A percentile compares a stretch with the other conserved stretches of the same genome.
Conservation (phyloP, 1,140 invertebrate genomes). For the Dinoponera quadriceps region DNA sequence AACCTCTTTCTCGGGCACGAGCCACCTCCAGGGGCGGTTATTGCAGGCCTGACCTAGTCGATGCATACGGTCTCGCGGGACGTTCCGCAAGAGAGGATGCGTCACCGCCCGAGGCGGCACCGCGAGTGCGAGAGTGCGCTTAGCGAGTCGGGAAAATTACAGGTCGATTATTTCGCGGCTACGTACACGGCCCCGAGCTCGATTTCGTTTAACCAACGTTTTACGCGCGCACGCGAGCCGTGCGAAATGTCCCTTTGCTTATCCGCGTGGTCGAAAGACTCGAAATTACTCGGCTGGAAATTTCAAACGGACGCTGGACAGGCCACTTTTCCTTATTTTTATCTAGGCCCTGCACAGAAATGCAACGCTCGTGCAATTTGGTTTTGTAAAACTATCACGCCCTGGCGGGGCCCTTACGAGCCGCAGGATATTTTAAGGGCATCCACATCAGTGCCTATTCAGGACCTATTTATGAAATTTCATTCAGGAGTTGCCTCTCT, state of each 20-base stretch:
- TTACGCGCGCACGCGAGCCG: not conserved
- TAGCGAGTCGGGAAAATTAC: conserved; percentile 10
- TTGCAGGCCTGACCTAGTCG: conserved; percentile 43
- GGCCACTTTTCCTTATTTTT: too few relatives aligned
- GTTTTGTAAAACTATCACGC: too few relatives aligned
- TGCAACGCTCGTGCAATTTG: too few relatives aligned
- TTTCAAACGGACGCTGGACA: too few relatives aligned
- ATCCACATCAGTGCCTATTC: too few relatives aligned
- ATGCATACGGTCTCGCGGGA: conserved; percentile 6
- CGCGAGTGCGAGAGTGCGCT: conserved; percentile 22
- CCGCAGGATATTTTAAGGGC: too few relatives aligned
- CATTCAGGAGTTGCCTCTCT: too few relatives aligned
- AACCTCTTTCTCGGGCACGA: conserved; percentile 44
- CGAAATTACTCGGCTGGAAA: too few relatives aligned
- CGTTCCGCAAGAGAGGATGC: not conserved
- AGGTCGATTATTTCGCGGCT: not conserved
- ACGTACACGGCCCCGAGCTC: not conserved
- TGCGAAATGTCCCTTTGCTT: not conserved
- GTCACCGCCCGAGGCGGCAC: not conserved
- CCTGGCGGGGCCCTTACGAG: too few relatives aligned
- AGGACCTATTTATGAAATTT: too few relatives aligned
- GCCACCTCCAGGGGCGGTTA: not conserved
- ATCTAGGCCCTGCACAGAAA: too few relatives aligned
- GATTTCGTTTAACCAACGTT: not conserved
- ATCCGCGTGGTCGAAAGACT: too few relatives aligned